Percentiles rank a stretch among this genome's conserved stretches.
Conservation (phyloP, 2,113 vertebrate species). For the Micronycteris hirsuta region DNA sequence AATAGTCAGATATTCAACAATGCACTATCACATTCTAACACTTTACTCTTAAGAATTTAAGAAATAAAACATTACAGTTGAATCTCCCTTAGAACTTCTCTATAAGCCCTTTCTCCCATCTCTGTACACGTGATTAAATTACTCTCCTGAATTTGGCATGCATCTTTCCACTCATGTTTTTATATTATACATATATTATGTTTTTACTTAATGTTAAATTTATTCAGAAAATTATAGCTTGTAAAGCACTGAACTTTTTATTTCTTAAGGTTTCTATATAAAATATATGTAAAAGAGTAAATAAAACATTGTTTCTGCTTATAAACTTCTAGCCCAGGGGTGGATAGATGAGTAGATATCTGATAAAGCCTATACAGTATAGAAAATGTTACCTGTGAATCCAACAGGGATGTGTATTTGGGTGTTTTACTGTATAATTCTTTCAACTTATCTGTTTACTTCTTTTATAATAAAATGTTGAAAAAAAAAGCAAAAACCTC, state of each 20-base stretch:
- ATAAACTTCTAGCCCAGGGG: neutral
- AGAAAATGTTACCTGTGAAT: conserved; percentile 5
- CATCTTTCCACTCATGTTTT: neutral
- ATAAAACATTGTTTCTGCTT: neutral
- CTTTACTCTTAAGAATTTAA: conserved; percentile 27
- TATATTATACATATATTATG: neutral
- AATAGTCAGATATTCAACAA: neutral
- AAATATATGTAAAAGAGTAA: conserved; percentile 14
- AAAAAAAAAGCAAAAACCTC: neutral
- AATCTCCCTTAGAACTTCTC: neutral
- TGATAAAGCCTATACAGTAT: neutral
- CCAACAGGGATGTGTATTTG: neutral
- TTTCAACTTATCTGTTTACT: conserved; percentile 7
- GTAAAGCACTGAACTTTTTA: neutral
- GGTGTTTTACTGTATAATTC: neutral
- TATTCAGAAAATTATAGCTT: conserved; percentile 1
- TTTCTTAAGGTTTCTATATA: conserved; percentile 2
- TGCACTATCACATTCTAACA: neutral
- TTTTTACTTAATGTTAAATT: conserved; percentile 36
- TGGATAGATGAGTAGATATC: neutral
- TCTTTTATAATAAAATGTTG: conserved; percentile 17
- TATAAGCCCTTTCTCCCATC: neutral
- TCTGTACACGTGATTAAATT: neutral
- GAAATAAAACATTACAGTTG: conserved; percentile 3
- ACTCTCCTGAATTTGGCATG: neutral